Conservation (phyloP, 2,797 vertebrate species). For the Cryptoprocta ferox region DNA sequence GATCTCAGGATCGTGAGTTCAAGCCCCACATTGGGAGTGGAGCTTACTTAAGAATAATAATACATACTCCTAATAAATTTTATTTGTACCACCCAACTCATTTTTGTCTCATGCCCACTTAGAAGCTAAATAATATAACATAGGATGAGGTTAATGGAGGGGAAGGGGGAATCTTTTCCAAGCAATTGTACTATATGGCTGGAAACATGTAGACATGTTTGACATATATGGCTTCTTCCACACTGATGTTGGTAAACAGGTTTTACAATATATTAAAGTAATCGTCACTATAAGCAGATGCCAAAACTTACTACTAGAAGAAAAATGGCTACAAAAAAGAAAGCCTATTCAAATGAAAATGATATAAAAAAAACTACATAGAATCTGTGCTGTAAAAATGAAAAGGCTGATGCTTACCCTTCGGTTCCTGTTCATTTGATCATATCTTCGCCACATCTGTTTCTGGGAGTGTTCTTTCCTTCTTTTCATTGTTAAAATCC, state of each 20-base stretch:
- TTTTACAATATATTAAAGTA: conserved; percentile 9
- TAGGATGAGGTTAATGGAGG: not conserved
- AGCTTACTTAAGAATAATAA: not conserved
- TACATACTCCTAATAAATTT: not conserved
- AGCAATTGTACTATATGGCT: not conserved
- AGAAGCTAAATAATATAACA: not conserved
- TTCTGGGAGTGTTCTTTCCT: not conserved
- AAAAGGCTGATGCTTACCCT: conserved; percentile 12
- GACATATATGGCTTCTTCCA: not conserved
- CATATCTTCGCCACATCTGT: not conserved
- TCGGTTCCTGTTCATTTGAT: not conserved
- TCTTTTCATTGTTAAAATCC: not conserved
- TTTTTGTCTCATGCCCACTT: not conserved
- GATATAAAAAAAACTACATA: not conserved
- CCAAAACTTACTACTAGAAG: not conserved
- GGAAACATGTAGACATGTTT: not conserved
- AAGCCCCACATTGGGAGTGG: not conserved
- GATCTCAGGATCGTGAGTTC: not conserved
- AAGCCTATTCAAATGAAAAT: conserved; percentile 21
- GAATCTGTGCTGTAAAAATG: not conserved
- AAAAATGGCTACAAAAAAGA: not conserved
- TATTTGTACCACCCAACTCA: not conserved
- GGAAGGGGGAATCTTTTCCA: not conserved
- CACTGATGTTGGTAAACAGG: not conserved
- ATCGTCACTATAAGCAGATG: conserved; percentile 1